phyloP scores from a whole-genome alignment of 2,797 vertebrate genomes.

The Alfaro cultratus region DNA sequence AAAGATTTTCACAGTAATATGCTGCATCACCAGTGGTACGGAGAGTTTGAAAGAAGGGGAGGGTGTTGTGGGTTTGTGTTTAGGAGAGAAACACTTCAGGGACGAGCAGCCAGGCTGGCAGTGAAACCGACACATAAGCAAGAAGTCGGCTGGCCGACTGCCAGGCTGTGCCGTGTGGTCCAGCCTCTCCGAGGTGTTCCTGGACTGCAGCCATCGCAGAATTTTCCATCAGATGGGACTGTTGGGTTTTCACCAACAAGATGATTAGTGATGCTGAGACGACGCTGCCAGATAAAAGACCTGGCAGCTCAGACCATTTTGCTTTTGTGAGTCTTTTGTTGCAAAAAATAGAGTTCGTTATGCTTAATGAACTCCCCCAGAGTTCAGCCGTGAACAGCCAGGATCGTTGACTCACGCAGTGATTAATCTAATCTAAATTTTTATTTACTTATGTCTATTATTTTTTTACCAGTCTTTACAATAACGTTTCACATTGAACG shows the following conservation, averaged over 20 bases:
- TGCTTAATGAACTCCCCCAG: background rate
- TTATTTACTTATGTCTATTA: background rate
- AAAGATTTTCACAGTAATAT: no score
- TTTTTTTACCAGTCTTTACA: background rate
- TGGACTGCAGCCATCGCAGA: constrained; percentile 39
- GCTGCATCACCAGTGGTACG: background rate
- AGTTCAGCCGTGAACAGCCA: background rate
- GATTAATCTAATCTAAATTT: background rate
- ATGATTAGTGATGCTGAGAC: constrained; percentile 22
- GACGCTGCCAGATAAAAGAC: background rate
- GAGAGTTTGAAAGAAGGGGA: background rate
- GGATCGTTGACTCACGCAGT: background rate
- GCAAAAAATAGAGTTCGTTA: background rate
- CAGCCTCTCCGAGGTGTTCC: constrained; percentile 44
- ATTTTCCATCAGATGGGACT: constrained; percentile 49
- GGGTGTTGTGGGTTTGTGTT: constrained; percentile 2
- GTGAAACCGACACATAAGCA: constrained; percentile 27
- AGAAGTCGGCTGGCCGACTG: constrained; percentile 35
- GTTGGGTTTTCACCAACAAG: constrained; percentile 20
- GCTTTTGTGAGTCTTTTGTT: background rate
- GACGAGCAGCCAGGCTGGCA: constrained; percentile 29
- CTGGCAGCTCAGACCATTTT: constrained; percentile 22
- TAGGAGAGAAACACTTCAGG: constrained; percentile 21
- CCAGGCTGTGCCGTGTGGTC: constrained; percentile 34
- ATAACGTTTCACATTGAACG: background rate